phyloP scores from a whole-genome alignment of 2,113 vertebrate genomes.

The Oryzias celebensis region DNA sequence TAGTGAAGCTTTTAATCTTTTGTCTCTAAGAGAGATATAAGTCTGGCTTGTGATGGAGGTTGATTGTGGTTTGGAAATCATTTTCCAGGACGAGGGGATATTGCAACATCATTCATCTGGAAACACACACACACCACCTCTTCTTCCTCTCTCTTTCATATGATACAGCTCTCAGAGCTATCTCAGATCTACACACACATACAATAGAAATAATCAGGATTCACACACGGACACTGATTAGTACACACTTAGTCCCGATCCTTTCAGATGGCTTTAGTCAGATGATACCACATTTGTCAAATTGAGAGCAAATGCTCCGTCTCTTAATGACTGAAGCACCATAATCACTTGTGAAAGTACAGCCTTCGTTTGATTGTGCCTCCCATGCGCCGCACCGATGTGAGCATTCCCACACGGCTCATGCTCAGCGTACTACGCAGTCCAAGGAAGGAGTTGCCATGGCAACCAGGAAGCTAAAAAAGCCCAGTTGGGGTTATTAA shows the following conservation, averaged over 20 bases:
- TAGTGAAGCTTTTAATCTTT: constrained; percentile 55
- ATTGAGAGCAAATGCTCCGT: constrained; percentile 37
- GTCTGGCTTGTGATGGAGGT: constrained; percentile 56
- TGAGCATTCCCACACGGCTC: constrained; percentile 39
- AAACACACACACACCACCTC: constrained; percentile 4
- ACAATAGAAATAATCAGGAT: constrained; percentile 2
- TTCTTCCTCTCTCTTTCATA: constrained; percentile 11
- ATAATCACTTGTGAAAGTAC: constrained; percentile 45
- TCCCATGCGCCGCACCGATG: constrained; percentile 17
- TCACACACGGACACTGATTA: constrained; percentile 23
- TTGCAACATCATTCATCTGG: constrained; percentile 40
- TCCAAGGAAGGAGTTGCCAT: constrained; percentile 53
- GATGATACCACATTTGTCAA: constrained; percentile 41
- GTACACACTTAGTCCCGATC: constrained; percentile 19
- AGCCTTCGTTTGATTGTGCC: constrained; percentile 21
- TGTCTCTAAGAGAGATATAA: constrained; percentile 47
- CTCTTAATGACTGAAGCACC: constrained; percentile 43
- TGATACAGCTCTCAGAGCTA: constrained; percentile 1
- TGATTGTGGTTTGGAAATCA: constrained; percentile 49
- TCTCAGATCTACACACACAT: constrained; percentile 25
- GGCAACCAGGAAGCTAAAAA: constrained; percentile 57
- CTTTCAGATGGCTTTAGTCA: constrained; percentile 43
- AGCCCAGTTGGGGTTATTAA: constrained; percentile 38
- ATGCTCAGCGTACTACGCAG: constrained; percentile 32
- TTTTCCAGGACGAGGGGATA: constrained; percentile 27